Evolutionary conservation across 2,113 vertebrate genomes (phyloP).

Genomic region (Telmatochromis sp.): DNA sequence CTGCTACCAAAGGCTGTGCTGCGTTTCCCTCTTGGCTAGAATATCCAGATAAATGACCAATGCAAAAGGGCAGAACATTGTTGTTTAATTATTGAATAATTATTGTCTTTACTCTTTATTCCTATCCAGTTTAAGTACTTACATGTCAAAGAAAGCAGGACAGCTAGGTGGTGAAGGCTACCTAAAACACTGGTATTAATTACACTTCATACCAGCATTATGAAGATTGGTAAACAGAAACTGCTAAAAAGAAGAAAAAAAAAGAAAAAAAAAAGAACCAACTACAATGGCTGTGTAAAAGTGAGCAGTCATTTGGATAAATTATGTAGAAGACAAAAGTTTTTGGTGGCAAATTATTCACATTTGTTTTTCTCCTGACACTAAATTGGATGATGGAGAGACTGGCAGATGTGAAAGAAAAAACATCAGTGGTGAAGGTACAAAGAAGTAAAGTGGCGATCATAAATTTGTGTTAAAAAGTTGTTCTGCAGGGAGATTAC

Average conservation of each 20-base stretch:
- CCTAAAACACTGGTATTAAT: not conserved
- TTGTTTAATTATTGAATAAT: not conserved
- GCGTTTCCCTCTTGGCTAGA: not conserved
- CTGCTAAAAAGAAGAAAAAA: not conserved
- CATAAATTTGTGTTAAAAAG: conserved; percentile 9
- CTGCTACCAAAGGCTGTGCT: not conserved
- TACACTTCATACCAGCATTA: not conserved
- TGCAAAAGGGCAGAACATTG: not conserved
- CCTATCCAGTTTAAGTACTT: not conserved
- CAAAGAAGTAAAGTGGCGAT: not conserved
- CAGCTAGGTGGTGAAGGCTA: not conserved
- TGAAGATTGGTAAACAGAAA: not conserved
- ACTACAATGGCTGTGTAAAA: not conserved
- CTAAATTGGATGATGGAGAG: not conserved
- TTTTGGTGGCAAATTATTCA: not conserved
- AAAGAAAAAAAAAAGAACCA: not conserved
- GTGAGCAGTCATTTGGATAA: not conserved
- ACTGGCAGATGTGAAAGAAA: not conserved
- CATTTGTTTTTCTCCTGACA: not conserved
- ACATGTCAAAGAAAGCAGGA: not conserved
- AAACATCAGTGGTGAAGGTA: not conserved
- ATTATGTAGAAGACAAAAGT: not conserved
- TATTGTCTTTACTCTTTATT: not conserved
- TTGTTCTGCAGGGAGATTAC: not conserved
- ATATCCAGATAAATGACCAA: not conserved